A percentile compares a stretch with the other conserved stretches of the same genome.
These are phyloP conservation scores for Brachyistius frenatus DNA, from an alignment of 2,113 vertebrate species.

Conservation along the genomic window DNA sequence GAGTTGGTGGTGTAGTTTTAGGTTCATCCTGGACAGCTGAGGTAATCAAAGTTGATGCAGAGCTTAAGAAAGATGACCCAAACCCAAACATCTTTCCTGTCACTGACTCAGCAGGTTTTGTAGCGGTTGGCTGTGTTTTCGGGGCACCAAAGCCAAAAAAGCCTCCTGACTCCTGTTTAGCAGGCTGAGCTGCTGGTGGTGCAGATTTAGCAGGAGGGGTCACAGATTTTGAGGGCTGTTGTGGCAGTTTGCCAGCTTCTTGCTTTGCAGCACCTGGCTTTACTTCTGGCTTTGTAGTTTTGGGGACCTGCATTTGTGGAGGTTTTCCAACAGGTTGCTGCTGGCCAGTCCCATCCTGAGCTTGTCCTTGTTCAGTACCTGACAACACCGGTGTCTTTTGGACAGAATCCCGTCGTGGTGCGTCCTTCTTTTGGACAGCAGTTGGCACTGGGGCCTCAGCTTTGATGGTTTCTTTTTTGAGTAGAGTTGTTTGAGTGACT, in stretches of 20 bases:
- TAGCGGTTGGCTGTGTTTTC: conserved; percentile 75
- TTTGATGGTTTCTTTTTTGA: conserved; percentile 25
- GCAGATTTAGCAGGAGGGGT: conserved; percentile 72
- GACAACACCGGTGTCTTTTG: conserved; percentile 34
- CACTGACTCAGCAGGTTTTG: conserved; percentile 77
- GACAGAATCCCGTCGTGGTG: conserved; percentile 5
- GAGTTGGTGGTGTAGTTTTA: conserved; percentile 75
- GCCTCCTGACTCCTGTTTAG: conserved; percentile 85
- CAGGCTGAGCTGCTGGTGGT: conserved; percentile 69
- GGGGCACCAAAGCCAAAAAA: conserved; percentile 84
- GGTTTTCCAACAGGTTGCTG: conserved; percentile 72
- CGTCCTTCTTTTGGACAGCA: conserved; percentile 11
- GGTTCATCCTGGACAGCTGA: conserved; percentile 81
- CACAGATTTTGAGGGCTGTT: conserved; percentile 77
- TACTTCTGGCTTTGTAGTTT: conserved; percentile 60
- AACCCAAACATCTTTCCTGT: conserved; percentile 84
- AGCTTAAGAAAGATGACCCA: conserved; percentile 80
- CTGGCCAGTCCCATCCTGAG: conserved; percentile 58
- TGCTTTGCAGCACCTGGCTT: conserved; percentile 70
- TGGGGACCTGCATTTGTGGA: conserved; percentile 50
- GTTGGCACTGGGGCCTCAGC: conserved; percentile 67
- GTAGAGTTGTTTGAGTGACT: conserved; percentile 3
- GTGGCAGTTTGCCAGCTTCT: conserved; percentile 53
- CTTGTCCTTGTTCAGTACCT: conserved; percentile 12
- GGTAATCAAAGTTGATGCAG: conserved; percentile 82